Evolutionary conservation across 2,113 vertebrate species (phyloP).

Genomic region (Paraplagusia blochii): DNA sequence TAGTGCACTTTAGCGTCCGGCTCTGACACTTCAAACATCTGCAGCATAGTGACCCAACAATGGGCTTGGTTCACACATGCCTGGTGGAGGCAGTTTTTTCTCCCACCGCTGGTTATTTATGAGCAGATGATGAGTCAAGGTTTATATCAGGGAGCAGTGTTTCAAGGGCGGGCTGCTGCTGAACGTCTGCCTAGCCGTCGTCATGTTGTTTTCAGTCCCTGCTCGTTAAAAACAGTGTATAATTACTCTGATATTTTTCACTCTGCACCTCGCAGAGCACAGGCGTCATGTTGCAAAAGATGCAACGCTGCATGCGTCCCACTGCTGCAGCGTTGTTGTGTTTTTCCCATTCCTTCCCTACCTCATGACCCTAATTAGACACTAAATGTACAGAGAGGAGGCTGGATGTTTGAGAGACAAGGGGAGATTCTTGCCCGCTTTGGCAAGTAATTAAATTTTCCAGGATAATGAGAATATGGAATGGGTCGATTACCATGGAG

Average conservation of each 20-base stretch:
- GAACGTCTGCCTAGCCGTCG: constrained; percentile 21
- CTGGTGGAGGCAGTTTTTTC: constrained; percentile 34
- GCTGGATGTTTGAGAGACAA: constrained; percentile 52
- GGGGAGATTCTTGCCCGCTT: constrained; percentile 49
- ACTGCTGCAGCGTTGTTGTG: constrained; percentile 20
- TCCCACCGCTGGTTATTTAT: constrained; percentile 54
- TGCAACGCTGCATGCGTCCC: constrained; percentile 7
- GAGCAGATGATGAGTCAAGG: constrained; percentile 62
- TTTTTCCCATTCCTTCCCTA: constrained; percentile 44
- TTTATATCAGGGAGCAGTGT: constrained; percentile 51
- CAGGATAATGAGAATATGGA: constrained; percentile 72
- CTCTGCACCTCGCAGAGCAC: constrained; percentile 2
- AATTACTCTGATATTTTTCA: constrained; percentile 22
- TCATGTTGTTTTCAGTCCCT: constrained; percentile 9
- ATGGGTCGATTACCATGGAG: constrained; percentile 69
- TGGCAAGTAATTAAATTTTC: constrained; percentile 71
- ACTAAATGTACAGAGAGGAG: constrained; percentile 43
- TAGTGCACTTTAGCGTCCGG: constrained; percentile 42
- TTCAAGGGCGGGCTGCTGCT: constrained; percentile 24
- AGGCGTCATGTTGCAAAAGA: neutral
- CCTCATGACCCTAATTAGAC: constrained; percentile 63
- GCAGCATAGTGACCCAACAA: constrained; percentile 40
- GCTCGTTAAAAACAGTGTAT: constrained; percentile 28
- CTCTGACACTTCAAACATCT: constrained; percentile 51
- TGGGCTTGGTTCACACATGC: constrained; percentile 14